Evolutionary conservation across 2,888 invertebrate species (phyloP).

Genomic region (Ectemnius continuus): DNA sequence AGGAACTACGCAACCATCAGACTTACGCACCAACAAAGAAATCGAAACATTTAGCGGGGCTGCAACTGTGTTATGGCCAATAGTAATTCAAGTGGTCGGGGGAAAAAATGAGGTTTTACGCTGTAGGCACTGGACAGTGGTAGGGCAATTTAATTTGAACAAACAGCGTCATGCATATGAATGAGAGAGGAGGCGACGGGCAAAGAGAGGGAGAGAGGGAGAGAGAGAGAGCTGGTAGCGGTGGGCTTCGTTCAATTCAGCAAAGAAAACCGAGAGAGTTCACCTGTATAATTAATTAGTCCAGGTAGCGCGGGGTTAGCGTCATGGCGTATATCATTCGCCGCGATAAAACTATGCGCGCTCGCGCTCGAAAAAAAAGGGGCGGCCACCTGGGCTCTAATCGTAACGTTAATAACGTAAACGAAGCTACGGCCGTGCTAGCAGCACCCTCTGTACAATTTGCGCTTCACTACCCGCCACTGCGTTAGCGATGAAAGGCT

Average conservation of each 20-base stretch:
- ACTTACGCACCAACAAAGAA: no score
- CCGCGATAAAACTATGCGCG: neutral
- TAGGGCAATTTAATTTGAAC: slow-evolving; percentile 6
- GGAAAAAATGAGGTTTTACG: neutral
- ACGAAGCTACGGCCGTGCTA: neutral
- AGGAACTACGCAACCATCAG: no score
- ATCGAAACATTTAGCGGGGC: no score
- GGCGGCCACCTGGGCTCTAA: slow-evolving; percentile 1
- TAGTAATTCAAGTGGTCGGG: neutral
- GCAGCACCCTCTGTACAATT: neutral
- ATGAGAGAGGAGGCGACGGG: neutral
- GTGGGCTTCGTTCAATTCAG: neutral
- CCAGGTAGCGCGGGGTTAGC: neutral
- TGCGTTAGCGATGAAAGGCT: neutral
- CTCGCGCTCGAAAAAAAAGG: neutral
- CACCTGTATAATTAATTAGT: neutral
- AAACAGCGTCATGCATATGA: slow-evolving; percentile 17
- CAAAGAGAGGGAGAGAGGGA: no score
- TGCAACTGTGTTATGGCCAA: no score
- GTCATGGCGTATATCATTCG: neutral
- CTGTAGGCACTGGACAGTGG: neutral
- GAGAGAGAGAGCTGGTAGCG: neutral
- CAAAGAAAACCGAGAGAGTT: slow-evolving; percentile 1
- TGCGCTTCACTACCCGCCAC: neutral
- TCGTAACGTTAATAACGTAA: slow-evolving; percentile 10